Base-by-base conservation (phyloP, 2,797 vertebrate species). In the Smutsia temminckii region DNA sequence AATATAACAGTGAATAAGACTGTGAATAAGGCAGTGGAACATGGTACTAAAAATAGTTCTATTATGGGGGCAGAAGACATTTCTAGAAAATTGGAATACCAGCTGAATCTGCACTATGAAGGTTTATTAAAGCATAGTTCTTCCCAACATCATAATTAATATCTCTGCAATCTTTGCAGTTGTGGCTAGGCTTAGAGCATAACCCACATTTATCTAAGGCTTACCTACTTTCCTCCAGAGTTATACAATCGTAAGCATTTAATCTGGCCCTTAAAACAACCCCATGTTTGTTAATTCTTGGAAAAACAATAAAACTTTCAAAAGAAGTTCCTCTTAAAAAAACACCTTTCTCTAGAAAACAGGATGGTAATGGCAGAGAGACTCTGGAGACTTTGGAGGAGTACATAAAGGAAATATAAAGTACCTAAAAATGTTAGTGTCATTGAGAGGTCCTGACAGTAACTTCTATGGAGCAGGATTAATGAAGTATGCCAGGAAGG, bases 41-140 rank as follows among this genome's bases (percentile, higher is more conserved):
- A 69, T 3, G 34, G 53, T 71, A 91, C 34, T 81, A 20, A 93
- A 96, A 95, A 68, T 49, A 80, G 90, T 93, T 75, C 53, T 93
- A 66, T 83, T 94, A n/a, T 84, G 34, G 27, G 42, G 10, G 8
- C 49, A n/a, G 55, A 59, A 6, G 37, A 8, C n/a, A 94, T 51
- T 90, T 96, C 72, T 80, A 79, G 87, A 74, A 95, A 91, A 91
- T 12, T 25, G 51, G 21, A 88, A 89, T 37, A 10, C 27, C 25
- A 85, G 79, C 6, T 94, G 81, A 95, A 91, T 75, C 49, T 91
- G 59, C 7, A 93, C 37, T 55, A 68, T 2, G 59, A 34, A 95
- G 57, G 25, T 91, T 83, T 88, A 85, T 37, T 81, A 85, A 14
- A 92, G n/a, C 59, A 79, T 17, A 81, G 21, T 61, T 94, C 78